These are phyloP conservation scores for Margaritifera margaritifera DNA, from an alignment of 2,888 invertebrate species.

Conservation along the genomic window DNA sequence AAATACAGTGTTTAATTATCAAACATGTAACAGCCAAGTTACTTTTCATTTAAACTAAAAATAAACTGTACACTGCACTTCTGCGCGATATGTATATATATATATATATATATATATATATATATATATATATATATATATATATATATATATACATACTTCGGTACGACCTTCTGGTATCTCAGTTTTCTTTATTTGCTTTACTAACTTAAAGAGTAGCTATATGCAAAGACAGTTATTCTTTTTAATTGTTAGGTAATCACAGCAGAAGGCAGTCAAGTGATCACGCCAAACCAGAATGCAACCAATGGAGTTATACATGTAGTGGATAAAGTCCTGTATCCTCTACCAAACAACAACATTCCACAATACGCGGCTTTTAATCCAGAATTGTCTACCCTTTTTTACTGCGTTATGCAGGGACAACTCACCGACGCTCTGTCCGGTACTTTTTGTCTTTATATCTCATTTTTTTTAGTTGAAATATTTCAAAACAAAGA, in stretches of 20 bases:
- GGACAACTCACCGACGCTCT: constrained; percentile 29
- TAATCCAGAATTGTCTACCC: constrained; percentile 24
- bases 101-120: no score
- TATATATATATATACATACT: no score
- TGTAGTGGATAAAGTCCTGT: constrained; percentile 43
- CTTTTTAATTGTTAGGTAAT: constrained; percentile 18
- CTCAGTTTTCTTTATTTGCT: no score
- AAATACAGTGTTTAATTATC: no score
- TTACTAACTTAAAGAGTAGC: neutral
- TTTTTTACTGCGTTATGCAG: constrained; percentile 33
- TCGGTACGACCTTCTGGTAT: no score
- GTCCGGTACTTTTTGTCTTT: constrained; percentile 18
- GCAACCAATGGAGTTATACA: constrained; percentile 47
- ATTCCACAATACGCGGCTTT: constrained; percentile 27
- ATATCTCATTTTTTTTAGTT: no score
- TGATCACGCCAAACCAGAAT: constrained; percentile 33
- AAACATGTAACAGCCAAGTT: no score
- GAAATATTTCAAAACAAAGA: no score
- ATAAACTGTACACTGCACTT: no score
- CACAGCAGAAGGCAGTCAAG: constrained; percentile 38
- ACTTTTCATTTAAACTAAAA: no score
- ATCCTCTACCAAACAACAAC: constrained; percentile 33
- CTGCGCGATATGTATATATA: no score
- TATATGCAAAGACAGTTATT: neutral
- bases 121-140: no score